Evolutionary conservation across 2,888 invertebrate genomes (phyloP).

Genomic region (Hoplodrina ambigua): DNA sequence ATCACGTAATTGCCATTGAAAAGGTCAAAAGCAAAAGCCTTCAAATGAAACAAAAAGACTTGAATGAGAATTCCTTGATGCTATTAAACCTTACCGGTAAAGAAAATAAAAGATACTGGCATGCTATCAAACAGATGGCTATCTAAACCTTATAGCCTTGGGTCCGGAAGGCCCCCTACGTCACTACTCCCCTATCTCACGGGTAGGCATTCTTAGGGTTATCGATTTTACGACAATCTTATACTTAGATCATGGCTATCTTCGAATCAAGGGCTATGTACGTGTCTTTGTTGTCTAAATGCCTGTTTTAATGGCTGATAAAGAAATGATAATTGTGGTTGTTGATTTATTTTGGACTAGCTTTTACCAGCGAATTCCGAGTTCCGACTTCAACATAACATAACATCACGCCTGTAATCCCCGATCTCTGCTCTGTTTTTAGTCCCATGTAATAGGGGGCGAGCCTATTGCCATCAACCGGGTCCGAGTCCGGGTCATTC

Average conservation of each 20-base stretch:
- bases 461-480: no score
- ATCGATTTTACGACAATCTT: constrained; percentile 53
- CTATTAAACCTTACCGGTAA: constrained; percentile 34
- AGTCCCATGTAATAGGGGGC: no score
- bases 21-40: constrained; percentile 40
- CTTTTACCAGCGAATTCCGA: no score
- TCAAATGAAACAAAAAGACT: constrained; percentile 13
- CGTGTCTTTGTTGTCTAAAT: constrained; percentile 52
- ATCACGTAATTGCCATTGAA: constrained; percentile 24
- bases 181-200: constrained; percentile 39
- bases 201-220: constrained; percentile 31
- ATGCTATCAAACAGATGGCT: constrained; percentile 47
- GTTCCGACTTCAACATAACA: no score
- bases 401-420: no score
- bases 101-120: constrained; percentile 41
- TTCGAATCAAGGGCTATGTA: constrained; percentile 26
- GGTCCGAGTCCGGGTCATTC: no score
- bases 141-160: constrained; percentile 46
- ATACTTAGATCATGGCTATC: constrained; percentile 35
- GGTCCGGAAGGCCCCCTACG: constrained; percentile 44
- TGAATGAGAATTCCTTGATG: constrained; percentile 34
- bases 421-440: no score
- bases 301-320: constrained; percentile 28
- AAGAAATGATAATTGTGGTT: background rate
- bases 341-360: background rate